Evolutionary conservation across 2,888 invertebrate genomes (phyloP).

Genomic region (Phlogophora meticulosa): DNA sequence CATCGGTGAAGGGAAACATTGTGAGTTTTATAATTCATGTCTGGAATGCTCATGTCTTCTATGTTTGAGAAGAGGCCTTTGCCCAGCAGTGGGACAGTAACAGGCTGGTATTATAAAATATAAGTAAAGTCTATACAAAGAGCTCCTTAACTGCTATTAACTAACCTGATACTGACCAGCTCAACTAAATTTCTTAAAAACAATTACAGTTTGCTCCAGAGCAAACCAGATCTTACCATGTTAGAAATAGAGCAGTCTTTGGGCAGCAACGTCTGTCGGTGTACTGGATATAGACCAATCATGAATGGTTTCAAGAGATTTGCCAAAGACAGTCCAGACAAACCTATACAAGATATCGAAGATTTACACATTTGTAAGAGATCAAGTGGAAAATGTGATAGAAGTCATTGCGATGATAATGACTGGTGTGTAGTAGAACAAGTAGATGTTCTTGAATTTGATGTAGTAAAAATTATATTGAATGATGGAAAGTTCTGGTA

Average conservation of each 20-base stretch:
- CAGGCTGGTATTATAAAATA: too few species aligned
- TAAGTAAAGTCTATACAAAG: too few species aligned
- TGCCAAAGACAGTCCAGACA: conserved; percentile 90
- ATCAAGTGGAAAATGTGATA: conserved; percentile 74
- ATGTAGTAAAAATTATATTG: conserved; percentile 62
- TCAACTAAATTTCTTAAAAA: background rate
- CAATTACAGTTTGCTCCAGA: conserved; percentile 35
- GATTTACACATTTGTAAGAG: conserved; percentile 74
- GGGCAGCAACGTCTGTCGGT: conserved; percentile 95
- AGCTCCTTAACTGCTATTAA: too few species aligned
- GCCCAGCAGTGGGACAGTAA: too few species aligned
- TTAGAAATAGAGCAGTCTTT: conserved; percentile 93
- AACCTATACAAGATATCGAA: conserved; percentile 85
- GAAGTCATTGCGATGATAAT: conserved; percentile 76
- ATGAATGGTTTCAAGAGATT: conserved; percentile 94
- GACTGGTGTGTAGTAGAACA: conserved; percentile 60
- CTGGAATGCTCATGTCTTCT: too few species aligned
- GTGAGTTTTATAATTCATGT: too few species aligned
- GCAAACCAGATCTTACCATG: conserved; percentile 54
- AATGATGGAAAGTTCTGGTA: conserved; percentile 87
- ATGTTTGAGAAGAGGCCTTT: too few species aligned
- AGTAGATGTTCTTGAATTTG: conserved; percentile 72
- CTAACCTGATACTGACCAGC: background rate
- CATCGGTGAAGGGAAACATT: too few species aligned
- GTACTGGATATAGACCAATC: conserved; percentile 95